A percentile compares a stretch with the other conserved stretches of the same genome.
These are phyloP conservation scores for Sepioteuthis lessoniana DNA, from an alignment of 2,888 invertebrate species.

Conservation along the genomic window DNA sequence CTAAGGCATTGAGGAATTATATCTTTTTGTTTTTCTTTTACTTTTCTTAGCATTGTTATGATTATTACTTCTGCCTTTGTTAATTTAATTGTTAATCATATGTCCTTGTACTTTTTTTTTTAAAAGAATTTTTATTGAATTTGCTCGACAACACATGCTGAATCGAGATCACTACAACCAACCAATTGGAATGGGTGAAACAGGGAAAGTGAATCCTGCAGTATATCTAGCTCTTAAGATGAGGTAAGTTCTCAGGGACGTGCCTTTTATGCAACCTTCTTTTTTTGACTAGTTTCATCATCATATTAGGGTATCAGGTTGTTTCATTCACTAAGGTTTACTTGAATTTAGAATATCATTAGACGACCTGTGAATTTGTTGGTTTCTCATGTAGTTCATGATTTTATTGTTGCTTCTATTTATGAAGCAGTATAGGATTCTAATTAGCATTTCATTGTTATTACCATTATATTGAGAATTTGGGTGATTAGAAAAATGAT, in stretches of 20 bases:
- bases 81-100: too few species aligned
- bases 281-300: neutral
- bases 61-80: too few species aligned
- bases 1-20: too few species aligned
- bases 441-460: too few species aligned
- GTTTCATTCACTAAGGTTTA: neutral
- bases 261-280: neutral
- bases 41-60: too few species aligned
- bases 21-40: too few species aligned
- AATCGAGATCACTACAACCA: neutral
- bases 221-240: slow-evolving; percentile 73
- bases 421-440: too few species aligned
- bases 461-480: too few species aligned
- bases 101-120: slow-evolving; percentile 48
- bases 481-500: too few species aligned
- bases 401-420: too few species aligned
- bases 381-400: too few species aligned
- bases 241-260: slow-evolving; percentile 60
- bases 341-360: neutral
- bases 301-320: neutral
- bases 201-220: slow-evolving; percentile 64
- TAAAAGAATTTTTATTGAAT: slow-evolving; percentile 69
- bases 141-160: slow-evolving; percentile 52
- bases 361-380: too few species aligned
- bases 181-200: slow-evolving; percentile 1